A percentile compares a stretch with the other conserved stretches of the same genome.
Evolutionary conservation across 2,888 invertebrate species (phyloP).

Genomic region (Heteromyza rotundicornis): DNA sequence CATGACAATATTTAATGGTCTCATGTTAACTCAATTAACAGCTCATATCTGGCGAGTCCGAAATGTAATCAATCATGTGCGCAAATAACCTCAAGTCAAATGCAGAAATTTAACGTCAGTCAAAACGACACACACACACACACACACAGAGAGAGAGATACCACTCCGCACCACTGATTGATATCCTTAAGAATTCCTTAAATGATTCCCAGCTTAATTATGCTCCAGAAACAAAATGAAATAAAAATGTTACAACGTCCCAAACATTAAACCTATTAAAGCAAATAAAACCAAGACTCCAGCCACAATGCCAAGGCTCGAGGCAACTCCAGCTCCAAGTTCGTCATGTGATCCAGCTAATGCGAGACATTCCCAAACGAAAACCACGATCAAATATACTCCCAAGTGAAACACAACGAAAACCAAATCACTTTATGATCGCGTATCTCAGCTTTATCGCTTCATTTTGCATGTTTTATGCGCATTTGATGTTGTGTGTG

Average conservation of each 20-base stretch:
- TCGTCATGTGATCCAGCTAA: slow-evolving; percentile 22
- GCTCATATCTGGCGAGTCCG: neutral
- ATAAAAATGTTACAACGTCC: neutral
- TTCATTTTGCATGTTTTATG: slow-evolving; percentile 58
- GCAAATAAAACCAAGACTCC: slow-evolving; percentile 25
- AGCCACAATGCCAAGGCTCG: neutral
- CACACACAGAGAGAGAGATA: neutral
- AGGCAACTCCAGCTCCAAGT: too few relatives aligned
- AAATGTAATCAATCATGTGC: slow-evolving; percentile 4
- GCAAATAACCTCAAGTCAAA: slow-evolving; percentile 1
- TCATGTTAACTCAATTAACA: slow-evolving; percentile 7
- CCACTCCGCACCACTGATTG: neutral
- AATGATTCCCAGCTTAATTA: slow-evolving; percentile 19
- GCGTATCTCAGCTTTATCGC: slow-evolving; percentile 57
- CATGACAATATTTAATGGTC: too few relatives aligned
- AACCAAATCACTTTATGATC: slow-evolving; percentile 45
- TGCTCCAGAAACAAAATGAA: slow-evolving; percentile 7
- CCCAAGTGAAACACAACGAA: slow-evolving; percentile 14
- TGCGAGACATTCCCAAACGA: neutral
- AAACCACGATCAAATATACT: neutral
- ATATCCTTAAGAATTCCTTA: slow-evolving; percentile 10
- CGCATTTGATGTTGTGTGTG: slow-evolving; percentile 30
- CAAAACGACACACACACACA: neutral
- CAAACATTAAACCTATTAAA: slow-evolving; percentile 24
- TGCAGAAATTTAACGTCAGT: neutral